phyloP scores from a whole-genome alignment of 2,888 invertebrate species.

The Tricholauxania praeusta region DNA sequence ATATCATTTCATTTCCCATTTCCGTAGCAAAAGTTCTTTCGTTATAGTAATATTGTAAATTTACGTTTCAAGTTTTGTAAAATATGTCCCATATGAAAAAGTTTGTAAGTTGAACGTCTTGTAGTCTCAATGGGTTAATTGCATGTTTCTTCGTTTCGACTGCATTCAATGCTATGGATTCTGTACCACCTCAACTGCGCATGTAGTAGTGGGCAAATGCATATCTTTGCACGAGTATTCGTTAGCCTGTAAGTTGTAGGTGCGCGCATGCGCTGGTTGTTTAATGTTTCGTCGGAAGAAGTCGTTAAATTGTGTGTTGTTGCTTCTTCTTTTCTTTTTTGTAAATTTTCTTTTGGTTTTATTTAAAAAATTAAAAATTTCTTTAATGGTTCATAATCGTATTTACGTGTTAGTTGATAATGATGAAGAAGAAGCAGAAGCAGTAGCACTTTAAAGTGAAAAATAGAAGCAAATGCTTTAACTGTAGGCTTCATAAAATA shows the following conservation, averaged over 20 bases:
- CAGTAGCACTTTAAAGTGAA: background rate
- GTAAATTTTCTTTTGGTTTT: constrained; percentile 30
- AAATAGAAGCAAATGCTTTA: background rate
- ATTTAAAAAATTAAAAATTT: constrained; percentile 49
- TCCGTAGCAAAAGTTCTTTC: no score
- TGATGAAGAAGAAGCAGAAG: background rate
- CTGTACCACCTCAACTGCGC: no score
- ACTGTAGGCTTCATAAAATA: constrained; percentile 29
- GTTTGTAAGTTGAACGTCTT: background rate
- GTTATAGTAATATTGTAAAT: no score
- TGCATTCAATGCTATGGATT: no score
- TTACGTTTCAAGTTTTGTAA: no score
- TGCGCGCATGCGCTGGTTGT: constrained; percentile 25
- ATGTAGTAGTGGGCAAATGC: no score
- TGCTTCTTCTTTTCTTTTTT: background rate
- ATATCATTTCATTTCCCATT: no score
- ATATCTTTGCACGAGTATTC: no score
- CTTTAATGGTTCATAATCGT: constrained; percentile 55
- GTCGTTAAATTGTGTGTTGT: constrained; percentile 3
- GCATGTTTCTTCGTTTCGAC: no score
- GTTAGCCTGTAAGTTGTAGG: background rate
- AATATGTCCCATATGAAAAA: no score
- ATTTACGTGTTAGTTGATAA: constrained; percentile 44
- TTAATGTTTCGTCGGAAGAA: constrained; percentile 21
- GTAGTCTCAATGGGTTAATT: background rate